phyloP scores from a whole-genome alignment of 2,797 vertebrate genomes.

The Acanthurus tractus region DNA sequence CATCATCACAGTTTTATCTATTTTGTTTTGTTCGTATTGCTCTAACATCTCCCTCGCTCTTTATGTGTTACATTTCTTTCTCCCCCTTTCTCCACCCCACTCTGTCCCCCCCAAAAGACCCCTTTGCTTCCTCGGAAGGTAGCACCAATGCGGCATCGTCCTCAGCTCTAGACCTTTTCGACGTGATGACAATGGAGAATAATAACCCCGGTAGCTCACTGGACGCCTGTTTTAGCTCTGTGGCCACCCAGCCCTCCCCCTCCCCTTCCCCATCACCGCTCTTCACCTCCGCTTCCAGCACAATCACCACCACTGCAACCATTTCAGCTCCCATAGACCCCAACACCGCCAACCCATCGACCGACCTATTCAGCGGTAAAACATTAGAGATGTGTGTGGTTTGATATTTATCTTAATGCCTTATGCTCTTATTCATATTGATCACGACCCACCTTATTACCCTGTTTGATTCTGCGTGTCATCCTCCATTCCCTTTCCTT shows the following conservation, averaged over 20 bases:
- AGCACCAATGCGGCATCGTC: conserved; percentile 86
- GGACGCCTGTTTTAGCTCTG: conserved; percentile 79
- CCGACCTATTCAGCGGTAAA: conserved; percentile 98
- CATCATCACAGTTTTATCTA: conserved; percentile 5
- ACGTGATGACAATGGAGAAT: conserved; percentile 93
- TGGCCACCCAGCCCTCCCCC: conserved; percentile 52
- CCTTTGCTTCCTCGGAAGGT: conserved; percentile 92
- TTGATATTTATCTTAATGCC: conserved; percentile 18
- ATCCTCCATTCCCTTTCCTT: conserved; percentile 29
- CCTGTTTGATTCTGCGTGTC: conserved; percentile 62
- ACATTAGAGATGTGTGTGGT: conserved; percentile 65
- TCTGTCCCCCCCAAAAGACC: conserved; percentile 86
- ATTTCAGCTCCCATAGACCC: conserved; percentile 82
- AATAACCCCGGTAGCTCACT: conserved; percentile 78
- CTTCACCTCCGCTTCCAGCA: conserved; percentile 82
- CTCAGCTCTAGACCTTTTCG: conserved; percentile 95
- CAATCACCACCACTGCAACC: conserved; percentile 87
- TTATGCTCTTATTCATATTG: conserved; percentile 12
- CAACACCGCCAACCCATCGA: conserved; percentile 81
- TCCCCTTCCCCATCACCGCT: conserved; percentile 72
- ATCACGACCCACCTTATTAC: conserved; percentile 55
- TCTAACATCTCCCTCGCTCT: conserved; percentile 52
- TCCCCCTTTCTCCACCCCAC: conserved; percentile 5
- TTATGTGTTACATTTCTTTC: conserved; percentile 39
- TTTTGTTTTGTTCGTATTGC: conserved; percentile 38